phyloP scores from a whole-genome alignment of 2,113 vertebrate species.

The Otis tarda region DNA sequence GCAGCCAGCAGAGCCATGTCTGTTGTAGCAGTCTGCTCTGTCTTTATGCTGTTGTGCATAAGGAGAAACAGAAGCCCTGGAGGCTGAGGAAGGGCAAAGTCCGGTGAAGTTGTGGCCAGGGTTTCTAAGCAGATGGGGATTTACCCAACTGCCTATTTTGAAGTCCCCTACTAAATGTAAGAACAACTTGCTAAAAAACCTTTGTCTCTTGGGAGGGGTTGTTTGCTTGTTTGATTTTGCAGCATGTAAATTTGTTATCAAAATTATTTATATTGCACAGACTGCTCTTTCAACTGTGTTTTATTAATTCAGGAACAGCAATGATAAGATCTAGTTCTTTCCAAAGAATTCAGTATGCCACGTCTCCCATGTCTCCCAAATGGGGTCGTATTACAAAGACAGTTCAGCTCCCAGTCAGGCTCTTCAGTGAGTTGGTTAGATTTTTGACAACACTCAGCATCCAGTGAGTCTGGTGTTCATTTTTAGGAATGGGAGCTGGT shows the following conservation, averaged over 20 bases:
- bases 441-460: constrained; percentile 21
- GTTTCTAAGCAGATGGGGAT: background rate
- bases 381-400: constrained; percentile 33
- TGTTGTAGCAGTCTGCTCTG: background rate
- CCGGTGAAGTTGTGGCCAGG: background rate
- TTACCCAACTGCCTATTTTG: background rate
- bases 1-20: background rate
- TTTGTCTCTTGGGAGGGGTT: background rate
- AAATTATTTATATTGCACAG: background rate
- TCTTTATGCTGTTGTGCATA: background rate
- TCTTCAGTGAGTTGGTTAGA: constrained; percentile 34
- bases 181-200: background rate
- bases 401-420: constrained; percentile 15
- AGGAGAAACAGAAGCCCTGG: background rate
- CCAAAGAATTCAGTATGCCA: constrained; percentile 22
- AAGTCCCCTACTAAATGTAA: background rate
- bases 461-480: constrained; percentile 17
- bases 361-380: background rate
- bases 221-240: constrained; percentile 2
- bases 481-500: constrained; percentile 31
- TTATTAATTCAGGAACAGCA: constrained; percentile 19
- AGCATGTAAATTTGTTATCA: background rate
- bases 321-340: constrained; percentile 29
- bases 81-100: background rate
- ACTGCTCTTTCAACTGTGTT: background rate